A percentile compares a stretch with the other conserved stretches of the same genome.
These are phyloP conservation scores for Mystacornis crossleyi DNA, from an alignment of 2,113 vertebrate genomes.

Conservation along the genomic window DNA sequence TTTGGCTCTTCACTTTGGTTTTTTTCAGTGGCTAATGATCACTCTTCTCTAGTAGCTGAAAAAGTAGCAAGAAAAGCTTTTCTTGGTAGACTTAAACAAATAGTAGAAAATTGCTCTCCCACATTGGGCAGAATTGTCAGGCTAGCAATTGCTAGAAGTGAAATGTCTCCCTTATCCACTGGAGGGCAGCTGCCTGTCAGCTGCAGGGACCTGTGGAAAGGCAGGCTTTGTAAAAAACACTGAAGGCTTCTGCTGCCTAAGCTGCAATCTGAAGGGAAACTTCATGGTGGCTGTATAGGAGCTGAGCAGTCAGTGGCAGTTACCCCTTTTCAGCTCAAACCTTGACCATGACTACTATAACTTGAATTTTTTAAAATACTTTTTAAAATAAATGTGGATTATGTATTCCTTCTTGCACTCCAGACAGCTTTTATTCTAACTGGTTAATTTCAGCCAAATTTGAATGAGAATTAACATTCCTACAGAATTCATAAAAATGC, in stretches of 20 bases:
- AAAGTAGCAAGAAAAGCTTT: not conserved
- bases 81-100: not conserved
- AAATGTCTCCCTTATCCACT: constrained; percentile 49
- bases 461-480: not conserved
- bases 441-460: not conserved
- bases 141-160: not conserved
- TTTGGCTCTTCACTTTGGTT: not conserved
- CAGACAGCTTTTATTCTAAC: not conserved
- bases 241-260: not conserved
- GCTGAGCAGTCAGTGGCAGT: not conserved
- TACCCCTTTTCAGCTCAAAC: not conserved
- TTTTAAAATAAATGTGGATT: not conserved
- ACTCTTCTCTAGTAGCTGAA: not conserved
- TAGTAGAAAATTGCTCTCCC: not conserved
- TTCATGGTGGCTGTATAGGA: not conserved
- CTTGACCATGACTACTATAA: not conserved
- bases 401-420: not conserved
- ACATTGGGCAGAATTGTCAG: not conserved
- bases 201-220: not conserved
- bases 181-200: constrained; percentile 54
- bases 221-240: not conserved
- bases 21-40: not conserved
- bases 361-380: not conserved
- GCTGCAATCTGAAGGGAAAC: not conserved
- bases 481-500: not conserved